Conservation (phyloP, 2,888 invertebrate species). For the Orchesellides sinensis region DNA sequence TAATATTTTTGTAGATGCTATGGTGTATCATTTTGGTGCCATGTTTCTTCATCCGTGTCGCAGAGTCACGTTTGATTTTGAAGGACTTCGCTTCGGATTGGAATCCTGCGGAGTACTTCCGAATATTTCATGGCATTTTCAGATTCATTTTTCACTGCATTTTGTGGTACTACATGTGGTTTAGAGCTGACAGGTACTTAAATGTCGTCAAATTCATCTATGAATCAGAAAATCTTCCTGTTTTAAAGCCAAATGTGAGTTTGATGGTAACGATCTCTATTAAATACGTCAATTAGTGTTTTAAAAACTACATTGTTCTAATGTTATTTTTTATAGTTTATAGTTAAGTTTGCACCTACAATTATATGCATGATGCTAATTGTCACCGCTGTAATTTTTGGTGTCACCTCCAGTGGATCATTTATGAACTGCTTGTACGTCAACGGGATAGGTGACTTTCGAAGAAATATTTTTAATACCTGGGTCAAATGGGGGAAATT, state of each 20-base stretch:
- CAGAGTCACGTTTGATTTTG: slow-evolving; percentile 15
- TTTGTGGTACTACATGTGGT: slow-evolving; percentile 12
- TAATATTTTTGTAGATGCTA: neutral
- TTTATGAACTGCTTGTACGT: slow-evolving; percentile 13
- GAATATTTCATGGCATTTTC: slow-evolving; percentile 4
- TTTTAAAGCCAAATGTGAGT: slow-evolving; percentile 16
- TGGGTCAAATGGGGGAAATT: slow-evolving; percentile 18
- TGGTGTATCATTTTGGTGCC: slow-evolving; percentile 5
- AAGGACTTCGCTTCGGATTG: neutral
- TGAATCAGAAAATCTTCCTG: neutral
- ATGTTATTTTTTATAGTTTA: neutral
- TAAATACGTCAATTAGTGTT: no score
- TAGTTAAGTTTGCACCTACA: neutral
- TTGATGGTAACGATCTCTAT: neutral
- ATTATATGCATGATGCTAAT: neutral
- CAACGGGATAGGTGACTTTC: neutral
- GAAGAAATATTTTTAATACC: neutral
- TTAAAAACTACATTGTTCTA: neutral
- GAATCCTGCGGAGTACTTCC: slow-evolving; percentile 31
- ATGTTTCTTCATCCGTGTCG: slow-evolving; percentile 5
- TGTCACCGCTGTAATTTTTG: neutral
- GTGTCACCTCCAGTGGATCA: neutral
- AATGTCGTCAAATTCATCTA: slow-evolving; percentile 8
- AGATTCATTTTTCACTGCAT: neutral
- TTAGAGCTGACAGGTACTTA: neutral